These are phyloP conservation scores for Polypedilum pembai DNA, from an alignment of 1,140 invertebrate genomes.

Conservation along the genomic window DNA sequence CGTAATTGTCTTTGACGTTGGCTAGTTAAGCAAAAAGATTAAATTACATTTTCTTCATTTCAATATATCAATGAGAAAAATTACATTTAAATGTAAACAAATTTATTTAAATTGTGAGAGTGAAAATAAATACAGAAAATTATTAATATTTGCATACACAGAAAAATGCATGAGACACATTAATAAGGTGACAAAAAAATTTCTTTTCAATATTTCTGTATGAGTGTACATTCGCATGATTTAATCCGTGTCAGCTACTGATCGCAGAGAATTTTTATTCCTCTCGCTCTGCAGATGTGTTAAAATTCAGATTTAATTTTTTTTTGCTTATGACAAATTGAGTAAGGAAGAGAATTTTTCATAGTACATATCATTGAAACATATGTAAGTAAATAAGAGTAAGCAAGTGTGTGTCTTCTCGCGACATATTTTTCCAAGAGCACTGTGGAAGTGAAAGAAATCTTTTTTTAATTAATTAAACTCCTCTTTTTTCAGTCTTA, in stretches of 20 bases:
- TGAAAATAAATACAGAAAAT: too few species aligned
- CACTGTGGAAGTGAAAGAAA: constrained; percentile 10
- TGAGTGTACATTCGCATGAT: constrained; percentile 11
- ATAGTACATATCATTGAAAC: too few species aligned
- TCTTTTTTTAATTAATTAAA: constrained; percentile 29
- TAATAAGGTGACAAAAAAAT: constrained; percentile 1
- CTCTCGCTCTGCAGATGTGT: not conserved
- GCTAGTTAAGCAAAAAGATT: too few species aligned
- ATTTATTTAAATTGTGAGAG: too few species aligned
- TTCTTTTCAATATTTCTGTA: not conserved
- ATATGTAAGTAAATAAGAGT: not conserved
- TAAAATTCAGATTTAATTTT: not conserved
- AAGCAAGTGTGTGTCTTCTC: not conserved
- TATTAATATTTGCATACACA: not conserved
- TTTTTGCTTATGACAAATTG: not conserved
- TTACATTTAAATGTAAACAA: too few species aligned
- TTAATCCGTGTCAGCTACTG: not conserved
- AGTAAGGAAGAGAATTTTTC: not conserved
- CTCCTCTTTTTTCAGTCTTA: not conserved
- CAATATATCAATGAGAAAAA: too few species aligned
- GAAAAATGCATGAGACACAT: too few species aligned
- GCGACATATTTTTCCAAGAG: not conserved
- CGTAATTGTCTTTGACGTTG: too few species aligned
- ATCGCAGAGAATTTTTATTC: not conserved
- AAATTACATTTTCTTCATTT: too few species aligned